These are phyloP conservation scores for Gallinago jamesoni DNA, from an alignment of 2,113 vertebrate genomes.

Conservation along the genomic window DNA sequence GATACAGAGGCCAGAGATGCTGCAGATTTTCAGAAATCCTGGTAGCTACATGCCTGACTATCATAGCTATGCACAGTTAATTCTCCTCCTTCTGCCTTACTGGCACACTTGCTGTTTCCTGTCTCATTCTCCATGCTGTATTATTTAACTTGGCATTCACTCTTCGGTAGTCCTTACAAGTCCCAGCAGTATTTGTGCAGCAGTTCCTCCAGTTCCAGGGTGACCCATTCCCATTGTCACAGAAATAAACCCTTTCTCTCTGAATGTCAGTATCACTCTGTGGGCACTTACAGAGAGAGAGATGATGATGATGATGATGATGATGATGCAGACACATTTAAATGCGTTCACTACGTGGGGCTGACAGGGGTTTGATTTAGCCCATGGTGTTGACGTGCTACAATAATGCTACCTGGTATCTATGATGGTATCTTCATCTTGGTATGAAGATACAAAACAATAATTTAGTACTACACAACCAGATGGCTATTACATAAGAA, in stretches of 20 bases:
- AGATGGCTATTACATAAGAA: slow-evolving; percentile 64
- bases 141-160: neutral
- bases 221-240: neutral
- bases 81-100: neutral
- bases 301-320: neutral
- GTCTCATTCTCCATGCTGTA: neutral
- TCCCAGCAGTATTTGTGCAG: neutral
- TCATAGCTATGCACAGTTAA: neutral
- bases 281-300: neutral
- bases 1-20: neutral
- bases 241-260: neutral
- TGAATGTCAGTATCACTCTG: neutral
- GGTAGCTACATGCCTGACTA: neutral
- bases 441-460: slow-evolving; percentile 19
- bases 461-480: slow-evolving; percentile 34
- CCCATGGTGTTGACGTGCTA: neutral
- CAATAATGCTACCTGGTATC: neutral
- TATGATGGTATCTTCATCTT: neutral
- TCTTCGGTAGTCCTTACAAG: neutral
- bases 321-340: neutral
- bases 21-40: neutral
- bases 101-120: neutral
- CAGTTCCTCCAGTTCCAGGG: neutral
- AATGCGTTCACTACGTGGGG: neutral
- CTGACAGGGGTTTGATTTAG: neutral